Evolutionary conservation across 2,797 vertebrate species (phyloP).

Genomic region (Sebastes miniatus): DNA sequence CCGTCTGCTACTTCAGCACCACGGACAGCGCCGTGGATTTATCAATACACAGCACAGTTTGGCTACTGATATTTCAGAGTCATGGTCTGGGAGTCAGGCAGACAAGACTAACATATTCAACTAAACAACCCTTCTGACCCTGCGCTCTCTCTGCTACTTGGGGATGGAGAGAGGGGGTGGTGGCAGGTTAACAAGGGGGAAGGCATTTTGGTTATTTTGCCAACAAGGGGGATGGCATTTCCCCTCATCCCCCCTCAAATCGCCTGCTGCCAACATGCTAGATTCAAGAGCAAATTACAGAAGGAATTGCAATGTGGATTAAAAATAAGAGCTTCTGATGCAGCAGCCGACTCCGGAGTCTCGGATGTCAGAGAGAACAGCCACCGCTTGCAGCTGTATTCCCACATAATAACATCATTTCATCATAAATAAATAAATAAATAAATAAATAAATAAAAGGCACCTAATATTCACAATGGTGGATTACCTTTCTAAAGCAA

Average conservation of each 20-base stretch:
- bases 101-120: no score
- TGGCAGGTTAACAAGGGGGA: no score
- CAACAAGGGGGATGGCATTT: no score
- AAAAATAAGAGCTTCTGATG: background rate
- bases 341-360: background rate
- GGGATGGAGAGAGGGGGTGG: no score
- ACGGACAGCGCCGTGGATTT: background rate
- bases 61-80: background rate
- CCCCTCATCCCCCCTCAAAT: no score
- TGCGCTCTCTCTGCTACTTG: no score
- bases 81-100: no score
- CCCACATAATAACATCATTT: background rate
- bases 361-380: background rate
- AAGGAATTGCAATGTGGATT: background rate
- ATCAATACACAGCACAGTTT: background rate
- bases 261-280: no score
- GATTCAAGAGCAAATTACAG: background rate
- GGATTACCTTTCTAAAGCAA: background rate
- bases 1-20: background rate
- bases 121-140: no score
- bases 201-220: no score
- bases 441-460: background rate
- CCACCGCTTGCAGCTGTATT: background rate
- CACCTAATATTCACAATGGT: background rate
- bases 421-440: background rate